Evolutionary conservation across 2,797 vertebrate genomes (phyloP).

Genomic region (Lateolabrax maculatus): DNA sequence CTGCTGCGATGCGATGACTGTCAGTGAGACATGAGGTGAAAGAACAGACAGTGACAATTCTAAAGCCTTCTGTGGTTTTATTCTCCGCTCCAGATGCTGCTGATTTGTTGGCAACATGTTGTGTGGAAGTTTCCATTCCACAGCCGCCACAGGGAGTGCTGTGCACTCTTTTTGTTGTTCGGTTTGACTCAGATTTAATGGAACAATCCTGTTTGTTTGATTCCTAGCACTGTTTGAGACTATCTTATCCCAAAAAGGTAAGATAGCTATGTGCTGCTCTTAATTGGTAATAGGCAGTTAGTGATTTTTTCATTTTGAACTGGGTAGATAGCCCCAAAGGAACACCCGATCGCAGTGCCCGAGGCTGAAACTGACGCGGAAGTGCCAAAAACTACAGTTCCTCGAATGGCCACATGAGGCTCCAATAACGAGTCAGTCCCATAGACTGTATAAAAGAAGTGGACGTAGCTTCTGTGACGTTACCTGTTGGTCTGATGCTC

Average conservation of each 20-base stretch:
- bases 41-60: slow-evolving; percentile 1
- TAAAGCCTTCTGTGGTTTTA: slow-evolving; percentile 23
- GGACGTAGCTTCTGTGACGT: too few relatives aligned
- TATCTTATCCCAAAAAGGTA: background rate
- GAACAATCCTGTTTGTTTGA: background rate
- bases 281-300: too few relatives aligned
- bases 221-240: background rate
- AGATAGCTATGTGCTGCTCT: background rate
- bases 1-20: slow-evolving; percentile 21
- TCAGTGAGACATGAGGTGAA: slow-evolving; percentile 15
- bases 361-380: too few relatives aligned
- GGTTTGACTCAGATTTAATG: slow-evolving; percentile 25
- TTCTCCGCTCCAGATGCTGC: slow-evolving; percentile 34
- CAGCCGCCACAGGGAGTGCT: background rate
- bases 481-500: background rate
- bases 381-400: too few relatives aligned
- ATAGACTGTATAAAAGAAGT: too few relatives aligned
- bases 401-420: too few relatives aligned
- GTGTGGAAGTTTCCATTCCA: slow-evolving; percentile 10
- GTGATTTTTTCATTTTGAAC: too few relatives aligned
- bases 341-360: too few relatives aligned
- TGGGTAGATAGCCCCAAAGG: too few relatives aligned
- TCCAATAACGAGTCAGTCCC: too few relatives aligned
- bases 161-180: background rate
- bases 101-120: slow-evolving; percentile 10